Evolutionary conservation across 2,797 vertebrate species (phyloP).

Genomic region (Trichosurus vulpecula): DNA sequence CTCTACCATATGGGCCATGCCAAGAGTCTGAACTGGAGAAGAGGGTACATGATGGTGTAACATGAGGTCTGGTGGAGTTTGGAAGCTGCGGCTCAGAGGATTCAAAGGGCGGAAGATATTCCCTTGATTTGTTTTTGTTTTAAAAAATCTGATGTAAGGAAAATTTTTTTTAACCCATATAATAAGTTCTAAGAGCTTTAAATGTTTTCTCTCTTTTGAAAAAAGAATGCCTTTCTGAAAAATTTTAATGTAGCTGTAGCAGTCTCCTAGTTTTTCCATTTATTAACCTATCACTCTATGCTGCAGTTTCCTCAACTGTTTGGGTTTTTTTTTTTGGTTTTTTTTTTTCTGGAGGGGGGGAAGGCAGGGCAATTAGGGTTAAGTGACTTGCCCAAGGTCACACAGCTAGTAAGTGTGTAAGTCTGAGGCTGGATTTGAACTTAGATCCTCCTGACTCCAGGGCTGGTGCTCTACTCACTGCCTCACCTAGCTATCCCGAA

Average conservation of each 20-base stretch:
- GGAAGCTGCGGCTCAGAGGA: not conserved
- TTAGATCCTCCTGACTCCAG: too few species aligned
- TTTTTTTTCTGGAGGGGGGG: too few species aligned
- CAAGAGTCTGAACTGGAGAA: not conserved
- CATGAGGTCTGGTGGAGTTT: not conserved
- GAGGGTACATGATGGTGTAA: conserved; percentile 1
- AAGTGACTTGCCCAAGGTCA: too few species aligned
- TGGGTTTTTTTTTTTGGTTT: too few species aligned
- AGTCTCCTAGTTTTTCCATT: not conserved
- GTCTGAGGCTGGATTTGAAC: too few species aligned
- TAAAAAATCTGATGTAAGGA: not conserved
- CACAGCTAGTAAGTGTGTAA: too few species aligned
- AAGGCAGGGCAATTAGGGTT: too few species aligned
- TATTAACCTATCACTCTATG: not conserved
- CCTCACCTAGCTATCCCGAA: too few species aligned
- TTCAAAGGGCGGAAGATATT: not conserved
- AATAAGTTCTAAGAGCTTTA: not conserved
- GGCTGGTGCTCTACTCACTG: too few species aligned
- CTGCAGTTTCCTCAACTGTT: not conserved
- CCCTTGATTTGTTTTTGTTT: not conserved
- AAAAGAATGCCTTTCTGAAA: not conserved
- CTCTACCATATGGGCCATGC: conserved; percentile 66
- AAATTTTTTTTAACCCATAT: not conserved
- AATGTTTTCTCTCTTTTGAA: not conserved
- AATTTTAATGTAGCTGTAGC: not conserved